Conservation (phyloP, 2,113 vertebrate species). For the Marmota monax region DNA sequence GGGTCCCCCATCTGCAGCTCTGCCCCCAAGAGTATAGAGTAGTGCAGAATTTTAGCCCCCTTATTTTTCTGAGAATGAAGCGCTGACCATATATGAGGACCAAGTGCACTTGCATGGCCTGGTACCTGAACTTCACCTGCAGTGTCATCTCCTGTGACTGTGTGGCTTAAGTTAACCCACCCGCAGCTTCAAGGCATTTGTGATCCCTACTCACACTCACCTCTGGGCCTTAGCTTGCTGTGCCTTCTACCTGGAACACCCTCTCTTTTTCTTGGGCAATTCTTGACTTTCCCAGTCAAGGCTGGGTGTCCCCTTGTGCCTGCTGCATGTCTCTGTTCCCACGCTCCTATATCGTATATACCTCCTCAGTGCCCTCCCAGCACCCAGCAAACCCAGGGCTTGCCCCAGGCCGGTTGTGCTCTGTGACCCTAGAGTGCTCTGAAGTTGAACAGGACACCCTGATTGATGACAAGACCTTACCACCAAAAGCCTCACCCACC, state of each 20-base stretch:
- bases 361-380: neutral
- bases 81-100: neutral
- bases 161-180: neutral
- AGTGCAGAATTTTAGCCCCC: neutral
- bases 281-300: neutral
- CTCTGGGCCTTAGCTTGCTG: neutral
- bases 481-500: neutral
- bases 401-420: neutral
- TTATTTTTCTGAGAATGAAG: neutral
- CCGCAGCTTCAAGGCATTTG: neutral
- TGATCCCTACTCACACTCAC: neutral
- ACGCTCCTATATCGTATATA: neutral
- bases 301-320: neutral
- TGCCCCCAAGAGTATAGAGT: neutral
- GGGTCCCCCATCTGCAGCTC: neutral
- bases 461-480: neutral
- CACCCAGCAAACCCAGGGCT: neutral
- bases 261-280: neutral
- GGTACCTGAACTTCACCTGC: neutral
- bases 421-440: neutral
- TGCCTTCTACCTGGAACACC: neutral
- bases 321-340: neutral
- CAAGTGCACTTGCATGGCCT: neutral
- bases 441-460: neutral
- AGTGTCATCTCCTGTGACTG: neutral